phyloP scores from a whole-genome alignment of 2,797 vertebrate genomes.

The Taenioides sp. region DNA sequence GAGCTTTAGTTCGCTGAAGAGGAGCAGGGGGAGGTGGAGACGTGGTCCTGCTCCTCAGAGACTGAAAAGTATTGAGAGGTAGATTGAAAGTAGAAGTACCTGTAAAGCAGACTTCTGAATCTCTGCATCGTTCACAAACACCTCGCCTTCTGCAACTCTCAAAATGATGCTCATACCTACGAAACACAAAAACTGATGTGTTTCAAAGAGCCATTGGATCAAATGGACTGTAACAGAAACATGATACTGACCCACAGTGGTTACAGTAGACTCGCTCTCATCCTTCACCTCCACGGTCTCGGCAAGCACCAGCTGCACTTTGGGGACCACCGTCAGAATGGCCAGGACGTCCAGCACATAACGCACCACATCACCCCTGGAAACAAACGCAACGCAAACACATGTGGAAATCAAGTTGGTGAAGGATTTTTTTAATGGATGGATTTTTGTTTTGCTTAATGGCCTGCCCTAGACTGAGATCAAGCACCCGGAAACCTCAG shows the following conservation, averaged over 20 bases:
- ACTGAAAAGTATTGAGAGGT: neutral
- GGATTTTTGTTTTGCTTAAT: too few relatives aligned
- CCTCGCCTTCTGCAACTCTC: constrained; percentile 93
- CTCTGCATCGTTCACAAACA: constrained; percentile 93
- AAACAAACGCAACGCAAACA: neutral
- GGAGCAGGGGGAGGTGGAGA: too few relatives aligned
- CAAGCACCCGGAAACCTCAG: too few relatives aligned
- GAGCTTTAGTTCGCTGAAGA: too few relatives aligned
- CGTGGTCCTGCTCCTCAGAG: too few relatives aligned
- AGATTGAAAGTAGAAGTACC: constrained; percentile 24
- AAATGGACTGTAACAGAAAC: rapidly evolving
- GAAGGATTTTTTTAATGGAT: too few relatives aligned
- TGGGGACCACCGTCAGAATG: constrained; percentile 92
- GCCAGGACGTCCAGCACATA: constrained; percentile 92
- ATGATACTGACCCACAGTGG: constrained; percentile 87
- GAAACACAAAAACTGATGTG: neutral
- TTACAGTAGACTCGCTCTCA: constrained; percentile 84
- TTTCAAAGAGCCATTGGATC: neutral
- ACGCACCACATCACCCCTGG: constrained; percentile 92
- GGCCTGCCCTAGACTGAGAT: too few relatives aligned
- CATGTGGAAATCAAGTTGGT: neutral
- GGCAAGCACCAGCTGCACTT: constrained; percentile 89
- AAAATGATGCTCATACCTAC: constrained; percentile 95
- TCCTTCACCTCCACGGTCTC: constrained; percentile 90
- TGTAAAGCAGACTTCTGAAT: constrained; percentile 97